Evolutionary conservation across 2,888 invertebrate genomes (phyloP), one percentile per base, ranked within the genome.

Genomic region (Ctenicera cuprea): DNA sequence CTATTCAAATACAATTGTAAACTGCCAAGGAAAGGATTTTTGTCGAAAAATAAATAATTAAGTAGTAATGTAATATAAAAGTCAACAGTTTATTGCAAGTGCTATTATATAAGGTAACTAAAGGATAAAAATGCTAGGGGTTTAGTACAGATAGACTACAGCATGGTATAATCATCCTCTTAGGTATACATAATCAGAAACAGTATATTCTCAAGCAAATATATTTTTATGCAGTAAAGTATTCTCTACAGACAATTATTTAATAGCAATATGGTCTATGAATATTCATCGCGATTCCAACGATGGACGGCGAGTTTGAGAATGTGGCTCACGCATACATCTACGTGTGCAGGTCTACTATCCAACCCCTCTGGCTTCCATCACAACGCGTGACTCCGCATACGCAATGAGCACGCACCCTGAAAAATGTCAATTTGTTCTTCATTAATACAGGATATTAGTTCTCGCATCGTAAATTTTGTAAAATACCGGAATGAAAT

Each of bases 381-480:
- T 71, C 72, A 71, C 73, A 71, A 69, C 73, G 73, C 87, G 86
- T 87, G 87, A 86, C 86, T 86, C 83, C 83, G 87, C 87, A 87
- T 87, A 86, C 85, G 83, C 84, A 86, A 86, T 84, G 83, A 84
- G 86, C 86, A 86, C 86, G 86, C 85, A 85, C 85, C 85, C 86
- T 83, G 85, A 86, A 87, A 87, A 86, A 86, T 86, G 87, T 86
- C 86, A 86, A 86, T 86, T 86, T 86, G 86, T 86, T 86, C 87
- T 86, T 86, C 86, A 86, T 86, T 86, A 87, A 86, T 86, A 84
- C 83, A 78, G 80, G 84, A 85, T 86, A 86, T 86, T 86, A 86
- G 84, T 84, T 84, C 81, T 82, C 84, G 79, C 79, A 80, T 77
- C 83, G 82, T 86, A 86, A 86, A 86, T 86, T 84, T 80, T 66